A percentile compares a stretch with the other conserved stretches of the same genome.
phyloP scores from a whole-genome alignment of 2,888 invertebrate species.

The Aspidiotus rigidus region DNA sequence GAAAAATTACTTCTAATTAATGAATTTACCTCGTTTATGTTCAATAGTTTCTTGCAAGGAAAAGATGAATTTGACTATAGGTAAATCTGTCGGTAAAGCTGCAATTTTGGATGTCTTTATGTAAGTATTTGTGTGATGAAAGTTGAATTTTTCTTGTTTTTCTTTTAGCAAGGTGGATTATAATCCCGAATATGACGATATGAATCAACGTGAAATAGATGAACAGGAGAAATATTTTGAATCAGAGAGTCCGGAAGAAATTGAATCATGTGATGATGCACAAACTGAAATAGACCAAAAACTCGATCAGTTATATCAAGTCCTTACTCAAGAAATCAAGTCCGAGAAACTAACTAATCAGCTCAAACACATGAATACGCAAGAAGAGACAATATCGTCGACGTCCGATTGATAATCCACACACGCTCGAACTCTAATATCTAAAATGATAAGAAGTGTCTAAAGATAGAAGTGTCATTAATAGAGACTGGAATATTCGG shows the following conservation, averaged over 20 bases:
- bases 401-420: no score
- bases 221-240: conserved; percentile 88
- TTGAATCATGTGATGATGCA: conserved; percentile 28
- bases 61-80: conserved; percentile 73
- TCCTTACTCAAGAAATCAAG: conserved; percentile 11
- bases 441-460: no score
- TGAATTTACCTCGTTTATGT: conserved; percentile 79
- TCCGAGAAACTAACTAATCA: conserved; percentile 18
- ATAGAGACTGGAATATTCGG: no score
- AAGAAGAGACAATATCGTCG: no score
- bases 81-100: conserved; percentile 40
- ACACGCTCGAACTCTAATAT: no score
- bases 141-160: conserved; percentile 32
- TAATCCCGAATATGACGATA: conserved; percentile 68
- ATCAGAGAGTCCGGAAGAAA: conserved; percentile 60
- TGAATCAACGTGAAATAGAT: conserved; percentile 64
- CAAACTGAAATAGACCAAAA: conserved; percentile 36
- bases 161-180: conserved; percentile 58
- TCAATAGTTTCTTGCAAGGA: conserved; percentile 71
- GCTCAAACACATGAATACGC: conserved; percentile 18
- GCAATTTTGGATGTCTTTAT: neutral
- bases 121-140: neutral
- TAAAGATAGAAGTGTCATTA: no score
- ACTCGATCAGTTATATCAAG: conserved; percentile 32
- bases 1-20: conserved; percentile 55